Conservation (phyloP, 1,140 invertebrate genomes). For the Atta texana region DNA sequence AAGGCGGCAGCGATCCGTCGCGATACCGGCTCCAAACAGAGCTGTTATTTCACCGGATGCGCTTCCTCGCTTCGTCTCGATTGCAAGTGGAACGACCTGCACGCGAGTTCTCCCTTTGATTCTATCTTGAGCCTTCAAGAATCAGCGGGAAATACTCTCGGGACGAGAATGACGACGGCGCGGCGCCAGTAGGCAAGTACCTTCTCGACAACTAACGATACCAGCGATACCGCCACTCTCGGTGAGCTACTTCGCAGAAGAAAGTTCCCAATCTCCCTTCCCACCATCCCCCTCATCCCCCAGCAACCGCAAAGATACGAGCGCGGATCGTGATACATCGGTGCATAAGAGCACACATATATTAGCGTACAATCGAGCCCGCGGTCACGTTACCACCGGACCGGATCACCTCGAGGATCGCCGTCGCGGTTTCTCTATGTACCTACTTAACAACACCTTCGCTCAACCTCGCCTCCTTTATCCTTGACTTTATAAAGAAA, state of each 20-base stretch:
- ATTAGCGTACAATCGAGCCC: background rate
- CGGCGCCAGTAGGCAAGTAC: background rate
- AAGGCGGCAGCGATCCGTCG: slow-evolving; percentile 27
- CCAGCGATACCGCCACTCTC: background rate
- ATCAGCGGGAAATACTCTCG: background rate
- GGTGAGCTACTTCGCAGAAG: slow-evolving; percentile 65
- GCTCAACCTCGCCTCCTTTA: slow-evolving; percentile 21
- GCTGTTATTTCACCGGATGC: slow-evolving; percentile 57
- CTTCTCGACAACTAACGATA: slow-evolving; percentile 15
- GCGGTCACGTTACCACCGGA: slow-evolving; percentile 23
- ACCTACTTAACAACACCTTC: slow-evolving; percentile 30
- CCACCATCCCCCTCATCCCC: background rate
- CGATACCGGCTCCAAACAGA: background rate
- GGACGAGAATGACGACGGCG: background rate
- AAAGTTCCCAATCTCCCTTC: slow-evolving; percentile 51
- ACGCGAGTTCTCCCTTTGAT: slow-evolving; percentile 23
- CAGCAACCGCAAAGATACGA: slow-evolving; percentile 39
- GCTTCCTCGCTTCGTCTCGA: slow-evolving; percentile 38
- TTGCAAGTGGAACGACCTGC: slow-evolving; percentile 43
- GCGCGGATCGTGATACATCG: slow-evolving; percentile 30
- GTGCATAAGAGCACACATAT: slow-evolving; percentile 26
- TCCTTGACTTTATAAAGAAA: slow-evolving; percentile 12
- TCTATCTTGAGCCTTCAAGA: slow-evolving; percentile 25
- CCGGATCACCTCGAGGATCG: slow-evolving; percentile 23
- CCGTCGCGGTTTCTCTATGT: slow-evolving; percentile 4